Evolutionary conservation across 2,888 invertebrate species (phyloP), one percentile per base, ranked within the genome.

Genomic region (Micoletzkya japonica): DNA sequence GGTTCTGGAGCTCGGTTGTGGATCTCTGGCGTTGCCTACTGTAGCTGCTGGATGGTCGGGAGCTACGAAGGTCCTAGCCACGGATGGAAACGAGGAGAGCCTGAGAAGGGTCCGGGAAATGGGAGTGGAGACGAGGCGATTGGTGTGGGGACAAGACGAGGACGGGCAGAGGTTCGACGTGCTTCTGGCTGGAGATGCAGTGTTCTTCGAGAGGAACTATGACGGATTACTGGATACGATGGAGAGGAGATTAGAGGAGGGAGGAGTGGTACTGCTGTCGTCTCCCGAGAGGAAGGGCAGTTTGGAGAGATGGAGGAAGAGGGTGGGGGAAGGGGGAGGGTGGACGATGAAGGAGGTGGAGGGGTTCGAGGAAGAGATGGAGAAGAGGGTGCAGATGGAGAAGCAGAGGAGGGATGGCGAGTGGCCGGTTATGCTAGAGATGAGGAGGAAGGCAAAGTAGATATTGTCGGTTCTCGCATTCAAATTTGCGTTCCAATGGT

Each of bases 111-210:
- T n/a, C n/a, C n/a, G n/a, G n/a, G n/a, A n/a, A n/a, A 32, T 64
- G 32, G 14, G 26, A 70, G 71, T 39, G 28, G 64, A 34, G 64
- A 61, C 10, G n/a, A 52, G 37, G 66, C 44, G 39, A 56, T 66
- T 37, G 52, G 52, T 71, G 68, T 14, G 49, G 24, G 26, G 20
- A 32, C 28, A 66, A 56, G 66, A 39, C 4, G 20, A 56, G 26
- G 30, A 59, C 7, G 28, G 26, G 1, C 57, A 49, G 32, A 68
- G 70, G 36, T 76, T 76, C 44, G 76, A 77, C 39, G 60, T 73
- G 49, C 74, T 79, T 66, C 67, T 79, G 2, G 76, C 76, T 7
- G 77, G 77, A 4, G 79, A 79, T 69, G 77, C 77, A 73, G 75
- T 79, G 0, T 79, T 79, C 57, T 79, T 77, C 60, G 70, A 72